phyloP scores from a whole-genome alignment of 2,113 vertebrate genomes.

The Sminthopsis crassicaudata region DNA sequence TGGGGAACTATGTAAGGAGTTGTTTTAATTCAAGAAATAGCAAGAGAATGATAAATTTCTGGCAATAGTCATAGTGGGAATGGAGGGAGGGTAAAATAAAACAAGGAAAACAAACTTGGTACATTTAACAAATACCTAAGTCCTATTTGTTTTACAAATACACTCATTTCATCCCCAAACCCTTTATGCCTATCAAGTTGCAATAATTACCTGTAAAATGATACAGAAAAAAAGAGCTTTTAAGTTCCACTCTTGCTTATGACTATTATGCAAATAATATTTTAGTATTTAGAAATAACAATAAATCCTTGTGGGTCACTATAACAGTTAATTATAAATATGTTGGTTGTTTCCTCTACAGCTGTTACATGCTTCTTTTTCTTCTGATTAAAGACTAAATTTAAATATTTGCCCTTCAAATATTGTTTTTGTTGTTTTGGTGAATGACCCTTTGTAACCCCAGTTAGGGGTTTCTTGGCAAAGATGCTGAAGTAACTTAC shows the following conservation, averaged over 20 bases:
- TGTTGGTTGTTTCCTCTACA: background rate
- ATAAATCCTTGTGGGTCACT: slow-evolving; percentile 7
- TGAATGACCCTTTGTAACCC: too few species aligned
- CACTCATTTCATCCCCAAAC: background rate
- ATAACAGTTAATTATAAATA: slow-evolving; percentile 21
- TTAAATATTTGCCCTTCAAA: background rate
- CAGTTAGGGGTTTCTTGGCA: too few species aligned
- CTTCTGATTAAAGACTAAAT: background rate
- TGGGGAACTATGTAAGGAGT: background rate
- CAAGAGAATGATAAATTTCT: background rate
- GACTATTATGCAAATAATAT: background rate
- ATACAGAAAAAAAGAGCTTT: background rate
- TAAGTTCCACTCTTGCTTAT: background rate
- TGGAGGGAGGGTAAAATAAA: background rate
- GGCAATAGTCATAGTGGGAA: background rate
- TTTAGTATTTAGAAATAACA: background rate
- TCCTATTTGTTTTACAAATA: background rate
- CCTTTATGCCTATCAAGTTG: background rate
- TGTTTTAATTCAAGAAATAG: background rate
- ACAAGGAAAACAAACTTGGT: background rate
- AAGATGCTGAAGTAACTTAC: too few species aligned
- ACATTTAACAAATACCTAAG: background rate
- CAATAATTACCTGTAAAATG: background rate
- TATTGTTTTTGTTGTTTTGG: too few species aligned
- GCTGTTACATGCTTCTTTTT: background rate